These are phyloP conservation scores for Anthoscopus minutus DNA, from an alignment of 2,113 vertebrate genomes.

Conservation along the genomic window DNA sequence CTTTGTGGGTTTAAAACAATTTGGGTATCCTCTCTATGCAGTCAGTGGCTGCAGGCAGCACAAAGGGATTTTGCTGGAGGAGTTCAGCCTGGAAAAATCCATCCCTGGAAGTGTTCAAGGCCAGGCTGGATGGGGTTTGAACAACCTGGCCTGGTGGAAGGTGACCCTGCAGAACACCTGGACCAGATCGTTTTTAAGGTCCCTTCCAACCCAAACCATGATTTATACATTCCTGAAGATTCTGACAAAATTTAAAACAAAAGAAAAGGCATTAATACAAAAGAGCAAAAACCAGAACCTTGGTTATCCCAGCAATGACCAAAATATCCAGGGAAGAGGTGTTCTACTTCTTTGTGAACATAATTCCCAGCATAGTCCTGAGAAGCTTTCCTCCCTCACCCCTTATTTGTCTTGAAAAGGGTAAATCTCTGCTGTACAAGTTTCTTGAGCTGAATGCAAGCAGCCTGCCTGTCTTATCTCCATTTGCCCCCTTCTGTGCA, in stretches of 20 bases:
- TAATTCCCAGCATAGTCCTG: neutral
- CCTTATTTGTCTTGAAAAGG: neutral
- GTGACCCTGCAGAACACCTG: neutral
- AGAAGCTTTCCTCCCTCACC: rapidly evolving
- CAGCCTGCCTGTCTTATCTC: constrained; percentile 22
- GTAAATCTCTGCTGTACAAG: neutral
- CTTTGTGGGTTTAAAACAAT: neutral
- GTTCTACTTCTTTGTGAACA: neutral
- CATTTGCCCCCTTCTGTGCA: constrained; percentile 54
- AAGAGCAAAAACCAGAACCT: neutral
- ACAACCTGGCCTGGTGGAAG: neutral
- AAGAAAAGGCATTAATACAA: neutral
- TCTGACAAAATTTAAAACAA: neutral
- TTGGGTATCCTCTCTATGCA: neutral
- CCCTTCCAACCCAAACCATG: neutral
- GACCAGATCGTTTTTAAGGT: neutral
- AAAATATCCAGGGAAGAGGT: neutral
- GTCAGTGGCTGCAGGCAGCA: neutral
- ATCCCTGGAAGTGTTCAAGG: neutral
- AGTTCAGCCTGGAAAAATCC: neutral
- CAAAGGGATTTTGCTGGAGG: neutral
- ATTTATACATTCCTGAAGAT: too few species aligned
- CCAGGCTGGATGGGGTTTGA: neutral
- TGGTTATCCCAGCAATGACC: neutral
- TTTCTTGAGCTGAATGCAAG: neutral